Evolutionary conservation across 2,888 invertebrate species (phyloP).

Genomic region (Dryomyza anilis): DNA sequence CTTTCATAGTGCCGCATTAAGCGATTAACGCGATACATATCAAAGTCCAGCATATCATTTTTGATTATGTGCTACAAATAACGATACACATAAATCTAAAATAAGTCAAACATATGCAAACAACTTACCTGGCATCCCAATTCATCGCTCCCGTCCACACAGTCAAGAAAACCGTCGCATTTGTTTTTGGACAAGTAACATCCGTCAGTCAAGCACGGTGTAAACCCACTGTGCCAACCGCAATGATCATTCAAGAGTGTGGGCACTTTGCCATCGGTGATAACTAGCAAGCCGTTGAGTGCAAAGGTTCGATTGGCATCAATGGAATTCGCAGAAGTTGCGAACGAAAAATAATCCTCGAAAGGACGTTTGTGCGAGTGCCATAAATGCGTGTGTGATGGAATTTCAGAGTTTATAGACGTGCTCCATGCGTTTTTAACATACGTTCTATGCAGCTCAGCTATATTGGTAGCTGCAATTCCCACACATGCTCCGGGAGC

Average conservation of each 20-base stretch:
- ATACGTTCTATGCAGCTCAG: slow-evolving; percentile 77
- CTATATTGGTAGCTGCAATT: slow-evolving; percentile 85
- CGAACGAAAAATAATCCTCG: slow-evolving; percentile 71
- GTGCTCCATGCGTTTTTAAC: no score
- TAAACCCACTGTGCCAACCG: slow-evolving; percentile 65
- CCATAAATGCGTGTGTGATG: slow-evolving; percentile 78
- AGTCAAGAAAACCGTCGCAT: slow-evolving; percentile 77
- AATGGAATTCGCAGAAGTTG: slow-evolving; percentile 84
- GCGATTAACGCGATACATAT: slow-evolving; percentile 78
- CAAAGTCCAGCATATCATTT: slow-evolving; percentile 71
- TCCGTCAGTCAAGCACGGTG: slow-evolving; percentile 76
- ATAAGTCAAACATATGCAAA: background rate
- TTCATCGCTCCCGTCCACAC: slow-evolving; percentile 67
- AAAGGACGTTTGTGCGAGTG: slow-evolving; percentile 63
- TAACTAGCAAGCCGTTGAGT: slow-evolving; percentile 82
- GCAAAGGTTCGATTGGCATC: slow-evolving; percentile 90
- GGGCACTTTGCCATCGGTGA: slow-evolving; percentile 84
- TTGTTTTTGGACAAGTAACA: slow-evolving; percentile 70
- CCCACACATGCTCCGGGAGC: slow-evolving; percentile 91
- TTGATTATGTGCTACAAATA: slow-evolving; percentile 36
- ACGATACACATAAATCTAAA: background rate
- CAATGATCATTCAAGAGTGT: slow-evolving; percentile 65
- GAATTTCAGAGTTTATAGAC: no score
- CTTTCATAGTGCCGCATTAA: slow-evolving; percentile 88
- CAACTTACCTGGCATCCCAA: slow-evolving; percentile 62